A percentile compares a stretch with the other conserved stretches of the same genome.
Conservation (phyloP, 35 echinoderm and acorn worm genomes). For the Apostichopus parvimensis region DNA sequence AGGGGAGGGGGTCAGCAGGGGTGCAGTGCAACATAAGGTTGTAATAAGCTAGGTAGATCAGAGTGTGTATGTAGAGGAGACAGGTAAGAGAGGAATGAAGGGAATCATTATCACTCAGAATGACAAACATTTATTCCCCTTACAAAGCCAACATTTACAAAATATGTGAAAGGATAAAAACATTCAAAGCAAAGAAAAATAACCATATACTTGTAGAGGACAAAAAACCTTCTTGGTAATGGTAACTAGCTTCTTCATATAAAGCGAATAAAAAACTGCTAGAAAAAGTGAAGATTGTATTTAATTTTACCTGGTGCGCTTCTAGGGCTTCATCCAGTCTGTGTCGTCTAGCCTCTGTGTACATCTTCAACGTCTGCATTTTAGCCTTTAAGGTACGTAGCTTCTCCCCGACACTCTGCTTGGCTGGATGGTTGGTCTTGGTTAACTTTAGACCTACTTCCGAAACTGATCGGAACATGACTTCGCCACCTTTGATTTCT, state of each 20-base stretch:
- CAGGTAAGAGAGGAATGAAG: too few species aligned
- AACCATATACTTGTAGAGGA: too few species aligned
- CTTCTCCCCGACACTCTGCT: constrained; percentile 54
- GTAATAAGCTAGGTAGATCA: not conserved
- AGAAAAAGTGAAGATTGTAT: too few species aligned
- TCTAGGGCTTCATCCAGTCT: constrained; percentile 73
- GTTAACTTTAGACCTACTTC: constrained; percentile 75
- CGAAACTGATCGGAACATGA: constrained; percentile 69
- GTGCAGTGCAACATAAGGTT: not conserved
- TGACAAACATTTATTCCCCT: too few species aligned
- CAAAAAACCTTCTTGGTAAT: too few species aligned
- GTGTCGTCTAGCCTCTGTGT: constrained; percentile 66
- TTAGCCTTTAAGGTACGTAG: constrained; percentile 76
- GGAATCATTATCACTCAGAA: too few species aligned
- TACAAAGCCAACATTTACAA: too few species aligned
- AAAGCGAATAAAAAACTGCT: too few species aligned
- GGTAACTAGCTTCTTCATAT: too few species aligned
- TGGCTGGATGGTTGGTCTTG: constrained; percentile 58
- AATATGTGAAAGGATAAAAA: too few species aligned
- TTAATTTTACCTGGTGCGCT: constrained; percentile 12
- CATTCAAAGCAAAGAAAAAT: too few species aligned
- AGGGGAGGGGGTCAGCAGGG: not conserved
- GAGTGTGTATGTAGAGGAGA: too few species aligned
- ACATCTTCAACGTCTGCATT: constrained; percentile 74
- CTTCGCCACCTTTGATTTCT: constrained; percentile 79